Evolutionary conservation across 2,113 vertebrate species (phyloP).

Genomic region (Microcebus lehilahytsara): DNA sequence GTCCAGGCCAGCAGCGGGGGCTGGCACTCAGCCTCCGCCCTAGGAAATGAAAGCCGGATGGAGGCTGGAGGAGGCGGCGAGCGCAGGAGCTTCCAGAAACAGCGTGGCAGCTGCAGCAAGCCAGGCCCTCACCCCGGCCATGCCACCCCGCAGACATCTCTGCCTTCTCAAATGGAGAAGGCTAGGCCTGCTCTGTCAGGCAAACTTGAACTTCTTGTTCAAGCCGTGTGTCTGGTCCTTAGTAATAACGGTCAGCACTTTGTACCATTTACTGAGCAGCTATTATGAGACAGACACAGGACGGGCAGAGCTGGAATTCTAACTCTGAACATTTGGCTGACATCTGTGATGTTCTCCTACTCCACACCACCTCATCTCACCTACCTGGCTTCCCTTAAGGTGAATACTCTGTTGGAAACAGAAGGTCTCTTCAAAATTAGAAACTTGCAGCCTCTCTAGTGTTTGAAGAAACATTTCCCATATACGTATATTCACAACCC

Average conservation of each 20-base stretch:
- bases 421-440: not conserved
- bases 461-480: not conserved
- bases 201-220: not conserved
- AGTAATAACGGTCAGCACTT: too few relatives aligned
- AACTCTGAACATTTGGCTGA: not conserved
- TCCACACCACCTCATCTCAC: not conserved
- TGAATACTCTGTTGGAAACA: not conserved
- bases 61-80: not conserved
- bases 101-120: not conserved
- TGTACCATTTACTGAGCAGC: not conserved
- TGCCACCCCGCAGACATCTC: not conserved
- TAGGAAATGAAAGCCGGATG: constrained; percentile 68
- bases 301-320: not conserved
- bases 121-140: not conserved
- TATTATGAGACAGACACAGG: not conserved
- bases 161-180: not conserved
- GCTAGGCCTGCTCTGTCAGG: not conserved
- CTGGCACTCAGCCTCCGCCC: constrained; percentile 7
- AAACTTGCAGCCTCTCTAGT: not conserved
- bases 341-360: not conserved
- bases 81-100: not conserved
- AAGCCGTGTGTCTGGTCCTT: not conserved
- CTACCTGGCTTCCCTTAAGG: not conserved
- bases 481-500: not conserved
- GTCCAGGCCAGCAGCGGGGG: constrained; percentile 63